Evolutionary conservation across 2,797 vertebrate genomes (phyloP).

Genomic region (Odontamblyopus lacepedii): DNA sequence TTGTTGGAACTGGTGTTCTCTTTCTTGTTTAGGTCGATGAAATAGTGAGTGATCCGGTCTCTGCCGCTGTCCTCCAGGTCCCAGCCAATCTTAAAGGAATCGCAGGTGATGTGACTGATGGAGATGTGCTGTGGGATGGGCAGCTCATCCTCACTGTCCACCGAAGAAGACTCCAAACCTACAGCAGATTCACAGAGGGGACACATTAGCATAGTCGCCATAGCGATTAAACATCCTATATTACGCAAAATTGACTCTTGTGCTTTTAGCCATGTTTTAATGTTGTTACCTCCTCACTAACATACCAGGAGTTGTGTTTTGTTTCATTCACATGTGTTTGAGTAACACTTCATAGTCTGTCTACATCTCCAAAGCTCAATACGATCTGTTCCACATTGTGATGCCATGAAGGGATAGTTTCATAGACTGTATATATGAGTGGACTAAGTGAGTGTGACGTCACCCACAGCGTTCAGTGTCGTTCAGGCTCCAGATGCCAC

Average conservation of each 20-base stretch:
- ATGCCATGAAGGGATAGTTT: too few relatives aligned
- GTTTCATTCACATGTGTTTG: too few relatives aligned
- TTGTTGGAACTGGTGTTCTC: constrained; percentile 93
- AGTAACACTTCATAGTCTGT: too few relatives aligned
- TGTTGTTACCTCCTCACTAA: too few relatives aligned
- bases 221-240: not conserved
- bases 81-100: constrained; percentile 95
- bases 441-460: too few relatives aligned
- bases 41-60: constrained; percentile 93
- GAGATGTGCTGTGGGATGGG: constrained; percentile 89
- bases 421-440: too few relatives aligned
- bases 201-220: not conserved
- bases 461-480: too few relatives aligned
- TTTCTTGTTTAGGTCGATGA: constrained; percentile 96
- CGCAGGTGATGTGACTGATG: constrained; percentile 93
- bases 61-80: constrained; percentile 88
- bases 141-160: constrained; percentile 85
- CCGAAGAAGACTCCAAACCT: constrained; percentile 87
- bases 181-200: not conserved
- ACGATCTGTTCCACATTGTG: too few relatives aligned
- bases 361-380: too few relatives aligned
- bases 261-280: too few relatives aligned
- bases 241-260: not conserved
- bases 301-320: too few relatives aligned
- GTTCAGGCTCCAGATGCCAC: too few relatives aligned